Evolutionary conservation across 2,888 invertebrate genomes (phyloP), one percentile per base, ranked within the genome.

Genomic region (Lasioglossum morio): DNA sequence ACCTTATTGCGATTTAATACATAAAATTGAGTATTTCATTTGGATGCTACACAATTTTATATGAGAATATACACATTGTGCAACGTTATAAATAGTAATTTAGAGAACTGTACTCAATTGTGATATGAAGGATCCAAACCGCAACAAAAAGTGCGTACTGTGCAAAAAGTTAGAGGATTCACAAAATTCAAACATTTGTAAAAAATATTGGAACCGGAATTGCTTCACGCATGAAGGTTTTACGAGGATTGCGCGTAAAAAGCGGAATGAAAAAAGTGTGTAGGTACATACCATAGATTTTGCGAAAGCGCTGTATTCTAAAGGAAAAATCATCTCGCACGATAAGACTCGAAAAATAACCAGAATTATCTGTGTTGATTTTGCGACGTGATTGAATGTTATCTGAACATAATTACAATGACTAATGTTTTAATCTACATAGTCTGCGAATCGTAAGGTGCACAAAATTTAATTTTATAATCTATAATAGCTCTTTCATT

Each of bases 171-270:
- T 37, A 7, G 23, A 69, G 66, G 23, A 37, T 69, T 8, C 4
- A 8, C 23, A 46, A 10, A 34, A 23, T 34, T 37, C 37, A 34
- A 69, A 69, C 34, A 37, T 34, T 23, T 69, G 37, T 19, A 23
- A 37, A 37, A 69, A 69, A 34, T 69, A 37, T 69, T 23, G 66
- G 34, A 69, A 69, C 4, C 66, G 66, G 23, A 69, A 69, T 69
- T 69, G 37, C 19, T 69, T 69, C 23, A 37, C 66, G 34, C 2
- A 69, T 69, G 66, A 37, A 69, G 34, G 23, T 10, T 69, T 37
- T 37, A 37, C 23, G 66, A 69, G 66, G 23, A 19, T 37, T 19
- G 12, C 34, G 23, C 66, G 34, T 69, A 37, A 69, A 37, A 69
- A 37, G 8, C 23, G 34, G 23, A 10, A 34, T 69, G 3, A 23